phyloP scores from a whole-genome alignment of 2,888 invertebrate species.

The Physocephala rufipes region DNA sequence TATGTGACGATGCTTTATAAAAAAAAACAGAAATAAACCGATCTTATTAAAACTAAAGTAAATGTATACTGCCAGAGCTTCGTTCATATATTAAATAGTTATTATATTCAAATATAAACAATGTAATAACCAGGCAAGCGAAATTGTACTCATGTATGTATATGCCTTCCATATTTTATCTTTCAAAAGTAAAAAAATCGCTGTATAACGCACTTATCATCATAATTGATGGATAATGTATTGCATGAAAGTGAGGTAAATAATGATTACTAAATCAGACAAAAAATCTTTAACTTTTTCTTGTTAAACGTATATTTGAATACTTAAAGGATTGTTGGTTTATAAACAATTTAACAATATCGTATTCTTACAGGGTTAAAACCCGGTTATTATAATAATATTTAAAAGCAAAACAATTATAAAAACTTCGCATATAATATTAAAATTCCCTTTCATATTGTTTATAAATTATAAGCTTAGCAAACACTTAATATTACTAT shows the following conservation, averaged over 20 bases:
- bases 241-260: too few relatives aligned
- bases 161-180: too few relatives aligned
- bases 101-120: constrained; percentile 4
- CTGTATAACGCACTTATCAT: too few relatives aligned
- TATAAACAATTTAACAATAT: not conserved
- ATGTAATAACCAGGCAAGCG: not conserved
- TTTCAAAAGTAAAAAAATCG: too few relatives aligned
- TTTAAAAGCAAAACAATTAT: not conserved
- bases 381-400: not conserved
- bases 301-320: too few relatives aligned
- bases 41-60: not conserved
- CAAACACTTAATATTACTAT: constrained; percentile 1
- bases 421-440: not conserved
- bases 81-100: not conserved
- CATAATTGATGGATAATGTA: too few relatives aligned
- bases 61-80: constrained; percentile 4
- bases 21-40: too few relatives aligned
- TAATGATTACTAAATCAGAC: too few relatives aligned
- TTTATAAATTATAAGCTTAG: not conserved
- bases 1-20: too few relatives aligned
- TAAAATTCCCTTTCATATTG: constrained; percentile 4
- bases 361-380: not conserved
- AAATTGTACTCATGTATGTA: too few relatives aligned
- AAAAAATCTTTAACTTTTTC: too few relatives aligned
- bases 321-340: too few relatives aligned